phyloP scores from a whole-genome alignment of 2,888 invertebrate genomes.

The Gari tellinella region DNA sequence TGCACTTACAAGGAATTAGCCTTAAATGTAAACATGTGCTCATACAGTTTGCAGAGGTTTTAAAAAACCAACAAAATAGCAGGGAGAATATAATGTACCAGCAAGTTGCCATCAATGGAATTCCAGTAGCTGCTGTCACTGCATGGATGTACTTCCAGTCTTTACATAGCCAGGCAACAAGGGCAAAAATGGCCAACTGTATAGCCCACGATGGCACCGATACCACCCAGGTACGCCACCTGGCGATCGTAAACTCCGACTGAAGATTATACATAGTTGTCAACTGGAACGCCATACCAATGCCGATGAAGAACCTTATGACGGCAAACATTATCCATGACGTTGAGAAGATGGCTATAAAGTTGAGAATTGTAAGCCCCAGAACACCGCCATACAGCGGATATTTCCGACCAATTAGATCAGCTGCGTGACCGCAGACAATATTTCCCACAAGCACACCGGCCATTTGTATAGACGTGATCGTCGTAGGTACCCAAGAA shows the following conservation, averaged over 20 bases:
- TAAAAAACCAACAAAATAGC: too few species aligned
- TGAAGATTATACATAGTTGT: slow-evolving; percentile 38
- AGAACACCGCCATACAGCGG: slow-evolving; percentile 40
- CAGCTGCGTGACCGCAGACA: slow-evolving; percentile 50
- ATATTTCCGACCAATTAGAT: slow-evolving; percentile 56
- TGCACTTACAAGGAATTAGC: neutral
- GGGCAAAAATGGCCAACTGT: slow-evolving; percentile 49
- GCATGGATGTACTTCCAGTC: slow-evolving; percentile 64
- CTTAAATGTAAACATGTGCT: neutral
- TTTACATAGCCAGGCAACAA: slow-evolving; percentile 47
- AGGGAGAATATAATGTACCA: slow-evolving; percentile 48
- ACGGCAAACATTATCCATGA: slow-evolving; percentile 58
- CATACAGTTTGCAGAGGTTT: too few species aligned
- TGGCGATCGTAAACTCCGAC: slow-evolving; percentile 59
- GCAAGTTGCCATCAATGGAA: slow-evolving; percentile 53
- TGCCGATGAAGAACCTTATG: slow-evolving; percentile 50
- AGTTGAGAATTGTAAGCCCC: slow-evolving; percentile 17
- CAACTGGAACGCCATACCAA: slow-evolving; percentile 44
- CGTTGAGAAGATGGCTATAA: slow-evolving; percentile 37
- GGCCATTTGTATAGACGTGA: slow-evolving; percentile 54
- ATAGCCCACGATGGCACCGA: slow-evolving; percentile 62
- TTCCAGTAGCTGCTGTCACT: slow-evolving; percentile 49
- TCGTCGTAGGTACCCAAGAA: slow-evolving; percentile 40
- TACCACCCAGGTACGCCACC: slow-evolving; percentile 59
- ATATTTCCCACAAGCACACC: slow-evolving; percentile 54